phyloP scores from a whole-genome alignment of 2,888 invertebrate genomes.

The Leptinotarsa haldemani region DNA sequence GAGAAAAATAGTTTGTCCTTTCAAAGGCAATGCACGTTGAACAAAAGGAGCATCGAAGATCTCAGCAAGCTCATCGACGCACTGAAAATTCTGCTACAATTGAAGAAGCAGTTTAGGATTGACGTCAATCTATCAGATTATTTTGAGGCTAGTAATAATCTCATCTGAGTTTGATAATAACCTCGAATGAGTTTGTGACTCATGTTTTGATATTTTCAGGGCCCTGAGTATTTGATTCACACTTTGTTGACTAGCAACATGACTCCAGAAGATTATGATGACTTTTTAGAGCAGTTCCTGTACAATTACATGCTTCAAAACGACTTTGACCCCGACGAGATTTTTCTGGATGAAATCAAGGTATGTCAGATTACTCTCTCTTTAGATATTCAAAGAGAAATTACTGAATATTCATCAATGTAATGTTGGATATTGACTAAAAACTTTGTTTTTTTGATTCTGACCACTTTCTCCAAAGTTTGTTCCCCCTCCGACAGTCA shows the following conservation, averaged over 20 bases:
- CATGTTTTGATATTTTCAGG: constrained; percentile 46
- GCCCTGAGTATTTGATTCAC: constrained; percentile 51
- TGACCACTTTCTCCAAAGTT: too few species aligned
- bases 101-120: constrained; percentile 53
- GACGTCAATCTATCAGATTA: constrained; percentile 53
- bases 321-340: constrained; percentile 63
- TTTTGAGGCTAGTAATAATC: constrained; percentile 47
- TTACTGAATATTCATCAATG: too few species aligned
- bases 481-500: too few species aligned
- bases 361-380: constrained; percentile 51
- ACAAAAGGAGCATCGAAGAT: constrained; percentile 34
- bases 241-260: constrained; percentile 51
- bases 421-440: too few species aligned
- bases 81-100: constrained; percentile 47
- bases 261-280: constrained; percentile 54
- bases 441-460: too few species aligned
- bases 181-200: neutral
- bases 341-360: constrained; percentile 64
- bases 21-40: constrained; percentile 47
- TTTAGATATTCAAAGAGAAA: too few species aligned
- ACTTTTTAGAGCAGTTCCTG: constrained; percentile 62
- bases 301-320: constrained; percentile 63
- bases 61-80: constrained; percentile 38
- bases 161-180: too few species aligned
- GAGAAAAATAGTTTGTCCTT: constrained; percentile 34